Evolutionary conservation across 2,797 vertebrate genomes (phyloP).

Genomic region (Scolopax rusticola): DNA sequence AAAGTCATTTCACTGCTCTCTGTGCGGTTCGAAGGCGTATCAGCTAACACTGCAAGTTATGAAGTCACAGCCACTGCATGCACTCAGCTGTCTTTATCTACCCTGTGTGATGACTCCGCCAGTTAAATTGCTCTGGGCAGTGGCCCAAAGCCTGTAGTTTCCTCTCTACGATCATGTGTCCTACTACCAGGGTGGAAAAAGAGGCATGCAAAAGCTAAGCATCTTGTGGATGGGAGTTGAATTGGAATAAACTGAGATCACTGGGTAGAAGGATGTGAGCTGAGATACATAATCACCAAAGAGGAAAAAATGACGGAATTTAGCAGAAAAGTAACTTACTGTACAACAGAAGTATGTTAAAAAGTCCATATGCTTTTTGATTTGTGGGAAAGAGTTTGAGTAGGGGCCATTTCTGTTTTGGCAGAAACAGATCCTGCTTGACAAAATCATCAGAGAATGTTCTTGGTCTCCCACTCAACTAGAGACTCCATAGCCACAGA

Average conservation of each 20-base stretch:
- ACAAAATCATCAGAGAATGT: background rate
- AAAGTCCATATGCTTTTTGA: background rate
- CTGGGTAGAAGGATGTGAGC: background rate
- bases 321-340: background rate
- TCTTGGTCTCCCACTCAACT: background rate
- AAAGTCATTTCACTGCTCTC: background rate
- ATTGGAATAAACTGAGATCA: background rate
- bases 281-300: background rate
- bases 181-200: background rate
- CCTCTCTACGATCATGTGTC: background rate
- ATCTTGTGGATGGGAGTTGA: background rate
- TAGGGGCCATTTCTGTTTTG: background rate
- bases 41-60: background rate
- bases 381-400: background rate
- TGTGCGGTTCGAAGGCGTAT: background rate
- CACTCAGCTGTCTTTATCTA: background rate
- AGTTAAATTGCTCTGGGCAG: background rate
- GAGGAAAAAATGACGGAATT: background rate
- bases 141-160: background rate
- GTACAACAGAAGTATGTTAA: background rate
- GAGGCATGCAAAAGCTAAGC: background rate
- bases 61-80: background rate
- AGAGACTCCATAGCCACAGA: background rate
- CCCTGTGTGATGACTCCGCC: background rate
- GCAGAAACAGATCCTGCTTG: background rate